Base-by-base conservation (phyloP, 2,113 vertebrate genomes). In the Microcebus tavaratra region DNA sequence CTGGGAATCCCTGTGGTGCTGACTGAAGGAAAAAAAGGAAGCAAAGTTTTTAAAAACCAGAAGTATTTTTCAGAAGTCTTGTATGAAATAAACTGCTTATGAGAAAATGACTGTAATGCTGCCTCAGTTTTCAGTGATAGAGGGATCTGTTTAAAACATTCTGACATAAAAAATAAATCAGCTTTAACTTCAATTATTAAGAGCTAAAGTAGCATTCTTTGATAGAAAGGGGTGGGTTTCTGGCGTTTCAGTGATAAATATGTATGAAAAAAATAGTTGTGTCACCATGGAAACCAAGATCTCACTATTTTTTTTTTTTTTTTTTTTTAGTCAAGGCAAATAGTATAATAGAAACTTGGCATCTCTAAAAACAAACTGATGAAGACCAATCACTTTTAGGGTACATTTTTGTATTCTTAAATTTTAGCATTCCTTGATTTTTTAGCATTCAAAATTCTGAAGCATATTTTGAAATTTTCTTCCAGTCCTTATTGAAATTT, bases 261-360 rank as follows among this genome's bases (percentile, higher is more conserved):
- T 96, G 97, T 97, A 98, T 84, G 10, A 97, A 98, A 61, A 59
- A 61, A 98, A 97, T 84, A 98, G 94, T 98, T 97, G 36, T 88
- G n/a, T 98, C 96, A 98, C 98, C 97, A 98, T 98, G 97, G 98
- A 98, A 98, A 98, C 98, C 34, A 76, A 98, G 97, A 83, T 91
- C 94, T 98, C 90, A 31, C 91, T 95, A 90, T 90, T 94, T 95
- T 90, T 98, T 98, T 94, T 95, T 90, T 98, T 98, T 97, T 97
- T 65, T 45, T 48, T 61, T 45, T 48, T 48, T 53, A 85, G 23
- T 93, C 61, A 95, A 72, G 81, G 94, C 97, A 97, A 98, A 98
- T 94, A 83, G 94, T 96, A 90, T 95, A 98, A 95, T 67, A 94
- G 97, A 98, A 98, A 98, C 94, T 97, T 79, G 61, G 86, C n/a